Evolutionary conservation across 2,888 invertebrate genomes (phyloP).

Genomic region (Caenorhabditis sp.): DNA sequence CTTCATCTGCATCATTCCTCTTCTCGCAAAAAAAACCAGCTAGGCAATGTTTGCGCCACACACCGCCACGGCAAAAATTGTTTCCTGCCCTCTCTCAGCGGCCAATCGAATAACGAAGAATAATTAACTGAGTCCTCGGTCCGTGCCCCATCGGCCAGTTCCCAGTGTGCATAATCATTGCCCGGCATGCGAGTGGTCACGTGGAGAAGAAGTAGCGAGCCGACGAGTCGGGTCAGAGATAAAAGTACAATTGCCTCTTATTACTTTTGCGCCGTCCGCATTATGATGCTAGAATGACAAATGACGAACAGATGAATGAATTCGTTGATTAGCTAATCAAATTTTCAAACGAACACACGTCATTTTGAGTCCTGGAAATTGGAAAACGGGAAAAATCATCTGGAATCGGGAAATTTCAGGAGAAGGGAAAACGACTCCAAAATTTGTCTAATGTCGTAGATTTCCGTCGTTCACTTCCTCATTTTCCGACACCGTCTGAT

Average conservation of each 20-base stretch:
- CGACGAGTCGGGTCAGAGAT: background rate
- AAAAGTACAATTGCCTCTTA: constrained; percentile 1
- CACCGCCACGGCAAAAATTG: constrained; percentile 42
- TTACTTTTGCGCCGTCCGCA: background rate
- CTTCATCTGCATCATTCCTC: constrained; percentile 38
- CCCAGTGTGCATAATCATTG: constrained; percentile 51
- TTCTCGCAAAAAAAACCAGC: constrained; percentile 18
- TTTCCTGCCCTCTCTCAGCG: constrained; percentile 34
- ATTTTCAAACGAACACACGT: background rate
- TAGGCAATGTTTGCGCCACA: constrained; percentile 44
- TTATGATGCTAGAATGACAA: background rate
- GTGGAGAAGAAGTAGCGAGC: constrained; percentile 8
- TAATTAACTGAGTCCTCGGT: constrained; percentile 45
- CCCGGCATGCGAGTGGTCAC: constrained; percentile 46
- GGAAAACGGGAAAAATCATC: background rate
- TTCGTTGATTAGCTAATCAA: background rate
- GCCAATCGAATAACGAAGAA: constrained; percentile 60
- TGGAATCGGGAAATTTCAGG: background rate
- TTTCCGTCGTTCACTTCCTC: background rate
- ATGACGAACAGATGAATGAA: constrained; percentile 7
- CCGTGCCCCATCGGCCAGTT: constrained; percentile 7
- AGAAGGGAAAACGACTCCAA: background rate
- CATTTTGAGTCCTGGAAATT: background rate
- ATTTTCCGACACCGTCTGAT: background rate
- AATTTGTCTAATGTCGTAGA: background rate